Conservation (phyloP, 2,113 vertebrate genomes). For the Chamaea fasciata region DNA sequence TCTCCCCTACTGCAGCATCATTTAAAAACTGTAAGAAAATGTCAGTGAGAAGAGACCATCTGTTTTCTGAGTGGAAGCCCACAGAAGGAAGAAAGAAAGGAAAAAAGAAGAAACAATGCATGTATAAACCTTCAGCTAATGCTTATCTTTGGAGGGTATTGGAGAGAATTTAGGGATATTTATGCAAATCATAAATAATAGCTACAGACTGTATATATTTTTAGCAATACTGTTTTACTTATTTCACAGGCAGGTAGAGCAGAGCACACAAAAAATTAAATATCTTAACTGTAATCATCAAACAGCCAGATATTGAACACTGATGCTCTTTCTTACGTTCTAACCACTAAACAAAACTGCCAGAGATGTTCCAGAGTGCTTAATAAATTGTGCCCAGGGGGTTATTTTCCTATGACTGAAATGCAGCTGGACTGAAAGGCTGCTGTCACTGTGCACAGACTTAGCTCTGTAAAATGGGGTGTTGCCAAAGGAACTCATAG, state of each 20-base stretch:
- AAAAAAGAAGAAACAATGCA: slow-evolving; percentile 21
- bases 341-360: slow-evolving; percentile 13
- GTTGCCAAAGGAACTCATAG: slow-evolving; percentile 56
- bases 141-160: not conserved
- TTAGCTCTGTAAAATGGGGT: slow-evolving; percentile 37
- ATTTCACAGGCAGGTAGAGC: slow-evolving; percentile 9
- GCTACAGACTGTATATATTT: not conserved
- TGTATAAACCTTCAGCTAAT: not conserved
- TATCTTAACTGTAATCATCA: not conserved
- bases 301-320: not conserved
- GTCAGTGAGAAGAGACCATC: slow-evolving; percentile 48
- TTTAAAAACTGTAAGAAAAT: slow-evolving; percentile 70
- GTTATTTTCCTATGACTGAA: slow-evolving; percentile 53
- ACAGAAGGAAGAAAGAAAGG: slow-evolving; percentile 36
- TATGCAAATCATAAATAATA: not conserved
- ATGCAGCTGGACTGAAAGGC: slow-evolving; percentile 61
- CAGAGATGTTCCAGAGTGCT: slow-evolving; percentile 38
- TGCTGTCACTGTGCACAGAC: slow-evolving; percentile 59
- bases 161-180: not conserved
- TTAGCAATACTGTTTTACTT: not conserved
- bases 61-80: slow-evolving; percentile 63
- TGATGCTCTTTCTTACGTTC: slow-evolving; percentile 8
- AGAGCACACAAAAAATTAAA: not conserved
- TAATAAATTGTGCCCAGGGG: slow-evolving; percentile 41
- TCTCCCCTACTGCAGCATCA: slow-evolving; percentile 3